phyloP scores from a whole-genome alignment of 2,113 vertebrate species.

The Thymallus thymallus region DNA sequence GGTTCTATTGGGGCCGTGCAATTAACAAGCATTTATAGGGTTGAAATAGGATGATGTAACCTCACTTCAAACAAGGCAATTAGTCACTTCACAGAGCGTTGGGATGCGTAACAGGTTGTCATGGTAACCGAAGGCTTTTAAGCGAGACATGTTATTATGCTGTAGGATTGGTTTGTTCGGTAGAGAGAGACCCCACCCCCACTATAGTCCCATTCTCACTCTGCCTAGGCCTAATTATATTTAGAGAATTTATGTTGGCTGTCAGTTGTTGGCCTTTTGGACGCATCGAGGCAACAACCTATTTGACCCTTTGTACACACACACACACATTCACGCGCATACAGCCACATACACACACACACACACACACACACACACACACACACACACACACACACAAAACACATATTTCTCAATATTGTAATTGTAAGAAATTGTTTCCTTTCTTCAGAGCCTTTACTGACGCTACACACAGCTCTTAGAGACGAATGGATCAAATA shows the following conservation, averaged over 20 bases:
- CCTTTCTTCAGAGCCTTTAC: too few relatives aligned
- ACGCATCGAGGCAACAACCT: neutral
- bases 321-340: neutral
- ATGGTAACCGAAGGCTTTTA: slow-evolving; percentile 21
- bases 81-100: neutral
- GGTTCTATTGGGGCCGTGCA: neutral
- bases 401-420: too few relatives aligned
- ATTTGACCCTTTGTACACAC: neutral
- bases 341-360: neutral
- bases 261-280: slow-evolving; percentile 1
- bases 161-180: neutral
- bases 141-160: slow-evolving; percentile 27
- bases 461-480: too few relatives aligned
- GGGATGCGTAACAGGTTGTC: neutral
- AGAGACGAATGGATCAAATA: too few relatives aligned
- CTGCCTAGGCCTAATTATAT: slow-evolving; percentile 1
- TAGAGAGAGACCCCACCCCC: neutral
- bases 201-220: neutral
- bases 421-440: too few relatives aligned
- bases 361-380: neutral
- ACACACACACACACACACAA: neutral
- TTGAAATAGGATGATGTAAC: slow-evolving; percentile 28
- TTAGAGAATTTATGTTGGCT: slow-evolving; percentile 6
- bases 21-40: slow-evolving; percentile 7
- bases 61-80: slow-evolving; percentile 19